A percentile compares a stretch with the other conserved stretches of the same genome.
phyloP scores from a whole-genome alignment of 2,797 vertebrate species.

The Enteromius trimaculatus region DNA sequence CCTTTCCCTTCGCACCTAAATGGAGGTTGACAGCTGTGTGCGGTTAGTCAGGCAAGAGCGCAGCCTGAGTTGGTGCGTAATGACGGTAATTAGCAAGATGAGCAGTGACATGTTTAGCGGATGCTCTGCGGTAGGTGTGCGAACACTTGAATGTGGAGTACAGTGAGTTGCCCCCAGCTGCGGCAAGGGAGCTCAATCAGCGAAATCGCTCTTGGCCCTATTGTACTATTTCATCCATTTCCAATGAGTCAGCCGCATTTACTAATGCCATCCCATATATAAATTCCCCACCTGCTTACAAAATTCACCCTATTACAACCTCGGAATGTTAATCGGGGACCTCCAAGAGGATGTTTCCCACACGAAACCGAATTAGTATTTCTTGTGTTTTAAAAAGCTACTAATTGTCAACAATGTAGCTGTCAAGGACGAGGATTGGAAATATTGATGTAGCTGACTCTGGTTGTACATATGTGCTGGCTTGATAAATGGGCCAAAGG shows the following conservation, averaged over 20 bases:
- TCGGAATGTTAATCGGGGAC: conserved; percentile 32
- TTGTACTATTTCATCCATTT: conserved; percentile 59
- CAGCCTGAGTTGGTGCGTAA: conserved; percentile 56
- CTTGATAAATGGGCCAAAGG: conserved; percentile 40
- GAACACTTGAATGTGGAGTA: conserved; percentile 50
- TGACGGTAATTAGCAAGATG: conserved; percentile 66
- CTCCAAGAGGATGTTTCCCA: conserved; percentile 20
- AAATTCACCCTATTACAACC: conserved; percentile 1
- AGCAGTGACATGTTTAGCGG: conserved; percentile 61
- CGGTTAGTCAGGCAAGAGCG: conserved; percentile 43
- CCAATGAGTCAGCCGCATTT: conserved; percentile 47
- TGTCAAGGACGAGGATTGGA: conserved; percentile 12
- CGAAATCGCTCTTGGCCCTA: conserved; percentile 35
- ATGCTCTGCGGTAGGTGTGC: conserved; percentile 47
- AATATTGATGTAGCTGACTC: conserved; percentile 37
- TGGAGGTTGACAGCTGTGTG: conserved; percentile 62
- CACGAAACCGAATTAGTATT: conserved; percentile 41
- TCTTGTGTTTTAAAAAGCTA: conserved; percentile 12
- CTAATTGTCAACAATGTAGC: conserved; percentile 14
- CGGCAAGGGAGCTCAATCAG: conserved; percentile 37
- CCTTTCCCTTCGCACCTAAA: conserved; percentile 53
- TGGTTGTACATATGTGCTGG: conserved; percentile 32
- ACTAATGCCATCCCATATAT: conserved; percentile 42
- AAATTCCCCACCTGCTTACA: conserved; percentile 47
- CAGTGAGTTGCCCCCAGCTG: conserved; percentile 46